Base-by-base conservation (phyloP, 2,113 vertebrate species). In the Scophthalmus maximus region DNA sequence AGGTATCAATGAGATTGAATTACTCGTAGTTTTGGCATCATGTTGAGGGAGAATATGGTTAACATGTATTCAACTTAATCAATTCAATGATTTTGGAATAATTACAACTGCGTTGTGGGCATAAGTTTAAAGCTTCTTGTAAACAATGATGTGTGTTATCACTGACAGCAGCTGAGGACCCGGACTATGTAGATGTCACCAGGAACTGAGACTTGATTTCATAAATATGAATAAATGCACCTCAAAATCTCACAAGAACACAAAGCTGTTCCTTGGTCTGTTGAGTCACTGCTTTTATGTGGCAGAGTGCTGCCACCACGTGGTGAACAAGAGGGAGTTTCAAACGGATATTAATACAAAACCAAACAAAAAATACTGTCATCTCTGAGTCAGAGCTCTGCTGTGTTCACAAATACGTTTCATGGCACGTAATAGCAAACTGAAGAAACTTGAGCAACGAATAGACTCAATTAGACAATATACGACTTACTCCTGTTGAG, bases 271-370 rank as follows among this genome's bases (percentile, higher is more conserved):
- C 25, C 8, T 25, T 9, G 1, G 8, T 65, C 26, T 76, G 7
- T 32, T 18, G 6, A 82, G 12, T 63, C 27, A 47, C 22, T 38
- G 6, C 29, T 61, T 30, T 53, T 30, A 76, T 3, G 22, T 62
- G 65, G 62, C 20, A 71, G 36, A 62, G 8, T 85, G 83, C 87
- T 80, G 85, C 91, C 90, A 64, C 79, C 84, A 29, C 61, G 84
- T 90, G 91, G 89, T 51, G 8, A 52, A 70, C 3, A 65, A 5
- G 4, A 46, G 23, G 22, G 75, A 57, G 55, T 20, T 29, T 30
- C n/a, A 20, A 71, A 74, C 44, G 14, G 7, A 6, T 11, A 67
- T 59, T 55, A 49, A 53, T 62, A 73, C 55, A 46, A 76, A 26
- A 17, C 8, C 4, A 34, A 4, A 6, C 14, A 25, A 50, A 25